Conservation (phyloP, 2,888 invertebrate genomes). For the Archips crataeganus region DNA sequence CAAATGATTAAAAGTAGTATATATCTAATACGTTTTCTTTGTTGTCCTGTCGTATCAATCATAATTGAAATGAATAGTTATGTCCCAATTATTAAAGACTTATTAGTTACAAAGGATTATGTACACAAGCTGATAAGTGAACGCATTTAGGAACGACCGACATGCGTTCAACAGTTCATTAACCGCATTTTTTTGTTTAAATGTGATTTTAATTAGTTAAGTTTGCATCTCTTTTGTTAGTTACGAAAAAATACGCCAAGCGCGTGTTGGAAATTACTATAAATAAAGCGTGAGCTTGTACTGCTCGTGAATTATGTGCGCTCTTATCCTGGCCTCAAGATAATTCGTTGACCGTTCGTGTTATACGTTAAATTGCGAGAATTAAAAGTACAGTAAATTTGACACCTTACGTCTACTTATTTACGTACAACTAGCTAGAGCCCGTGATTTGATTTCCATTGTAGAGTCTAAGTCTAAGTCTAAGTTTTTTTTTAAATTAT, state of each 20-base stretch:
- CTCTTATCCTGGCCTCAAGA: too few species aligned
- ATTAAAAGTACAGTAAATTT: too few species aligned
- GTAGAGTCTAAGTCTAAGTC: too few species aligned
- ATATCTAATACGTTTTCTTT: background rate
- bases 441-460: too few species aligned
- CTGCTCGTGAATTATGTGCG: too few species aligned
- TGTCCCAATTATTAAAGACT: background rate
- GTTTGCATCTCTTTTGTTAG: background rate
- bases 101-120: background rate
- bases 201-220: background rate
- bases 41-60: background rate
- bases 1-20: background rate
- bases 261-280: too few species aligned
- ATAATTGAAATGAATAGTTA: background rate
- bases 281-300: too few species aligned
- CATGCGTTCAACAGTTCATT: background rate
- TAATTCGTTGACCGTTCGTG: too few species aligned
- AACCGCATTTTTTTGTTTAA: background rate
- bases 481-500: too few species aligned
- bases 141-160: background rate
- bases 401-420: too few species aligned
- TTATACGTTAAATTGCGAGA: too few species aligned
- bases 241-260: background rate
- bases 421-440: too few species aligned
- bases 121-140: background rate